Evolutionary conservation across 2,797 vertebrate genomes (phyloP).

Genomic region (Anguilla marmorata): DNA sequence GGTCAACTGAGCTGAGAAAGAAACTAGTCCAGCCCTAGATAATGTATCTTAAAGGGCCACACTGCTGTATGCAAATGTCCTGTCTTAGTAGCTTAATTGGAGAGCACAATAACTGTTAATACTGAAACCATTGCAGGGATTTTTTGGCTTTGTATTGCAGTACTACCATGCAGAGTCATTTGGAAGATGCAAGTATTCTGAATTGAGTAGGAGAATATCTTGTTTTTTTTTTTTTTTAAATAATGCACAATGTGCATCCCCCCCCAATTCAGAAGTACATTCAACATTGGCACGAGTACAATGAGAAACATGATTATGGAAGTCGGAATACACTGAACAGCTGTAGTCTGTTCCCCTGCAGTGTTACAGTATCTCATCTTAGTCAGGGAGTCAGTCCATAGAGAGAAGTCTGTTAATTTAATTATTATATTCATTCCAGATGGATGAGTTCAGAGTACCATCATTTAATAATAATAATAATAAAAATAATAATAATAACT

Average conservation of each 20-base stretch:
- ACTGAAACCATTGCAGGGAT: conserved; percentile 28
- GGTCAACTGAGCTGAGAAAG: conserved; percentile 5
- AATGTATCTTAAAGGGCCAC: background rate
- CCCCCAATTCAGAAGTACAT: conserved; percentile 54
- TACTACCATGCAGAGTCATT: conserved; percentile 10
- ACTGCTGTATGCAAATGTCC: background rate
- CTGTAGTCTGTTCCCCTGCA: conserved; percentile 21
- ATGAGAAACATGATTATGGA: conserved; percentile 24
- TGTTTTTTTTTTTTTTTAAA: conserved; percentile 16
- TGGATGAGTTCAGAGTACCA: background rate
- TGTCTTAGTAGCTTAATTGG: background rate
- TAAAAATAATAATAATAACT: background rate
- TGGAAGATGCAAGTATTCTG: conserved; percentile 1
- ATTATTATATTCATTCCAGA: background rate
- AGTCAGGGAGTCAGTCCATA: background rate
- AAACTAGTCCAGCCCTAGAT: background rate
- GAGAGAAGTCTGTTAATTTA: background rate
- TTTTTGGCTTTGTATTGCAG: conserved; percentile 39
- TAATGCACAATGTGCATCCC: conserved; percentile 28
- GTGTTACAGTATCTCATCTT: background rate
- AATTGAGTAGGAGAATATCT: background rate
- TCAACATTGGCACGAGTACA: conserved; percentile 54
- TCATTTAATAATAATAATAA: background rate
- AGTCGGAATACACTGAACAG: conserved; percentile 26
- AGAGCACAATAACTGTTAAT: conserved; percentile 36